These are phyloP conservation scores for Emydoidea blandingii DNA, from an alignment of 2,797 vertebrate genomes.

Conservation along the genomic window DNA sequence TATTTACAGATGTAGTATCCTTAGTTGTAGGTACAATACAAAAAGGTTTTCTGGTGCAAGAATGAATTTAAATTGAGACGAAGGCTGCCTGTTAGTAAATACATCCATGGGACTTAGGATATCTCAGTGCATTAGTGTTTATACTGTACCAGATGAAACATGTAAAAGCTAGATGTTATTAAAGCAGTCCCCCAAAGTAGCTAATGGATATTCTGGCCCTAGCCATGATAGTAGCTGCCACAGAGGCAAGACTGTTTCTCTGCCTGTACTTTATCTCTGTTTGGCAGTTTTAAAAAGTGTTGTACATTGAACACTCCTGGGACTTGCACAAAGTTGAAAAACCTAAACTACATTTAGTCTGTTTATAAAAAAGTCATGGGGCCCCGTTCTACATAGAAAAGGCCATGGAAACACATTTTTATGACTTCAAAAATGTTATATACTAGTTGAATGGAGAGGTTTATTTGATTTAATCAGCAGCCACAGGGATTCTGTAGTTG, in stretches of 20 bases:
- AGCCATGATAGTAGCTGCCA: conserved; percentile 42
- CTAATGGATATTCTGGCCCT: conserved; percentile 77
- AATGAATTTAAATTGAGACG: conserved; percentile 8
- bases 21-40: not conserved
- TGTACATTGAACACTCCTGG: conserved; percentile 52
- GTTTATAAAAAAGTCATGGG: conserved; percentile 65
- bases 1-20: conserved; percentile 6
- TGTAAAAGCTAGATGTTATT: conserved; percentile 68
- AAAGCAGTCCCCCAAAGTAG: conserved; percentile 59
- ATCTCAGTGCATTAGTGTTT: conserved; percentile 66
- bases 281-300: conserved; percentile 61
- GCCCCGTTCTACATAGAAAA: conserved; percentile 49
- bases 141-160: conserved; percentile 62
- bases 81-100: conserved; percentile 62
- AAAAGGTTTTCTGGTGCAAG: not conserved
- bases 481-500: conserved; percentile 68
- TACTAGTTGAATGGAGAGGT: conserved; percentile 64
- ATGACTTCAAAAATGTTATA: conserved; percentile 66
- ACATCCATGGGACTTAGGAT: conserved; percentile 8
- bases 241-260: conserved; percentile 55
- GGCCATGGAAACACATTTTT: conserved; percentile 74
- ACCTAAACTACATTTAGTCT: conserved; percentile 62
- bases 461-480: conserved; percentile 78
- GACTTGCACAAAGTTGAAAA: conserved; percentile 67
- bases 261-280: conserved; percentile 66